Evolutionary conservation across 2,113 vertebrate genomes (phyloP), one percentile per base, ranked within the genome.

Genomic region (Hypomesus transpacificus): DNA sequence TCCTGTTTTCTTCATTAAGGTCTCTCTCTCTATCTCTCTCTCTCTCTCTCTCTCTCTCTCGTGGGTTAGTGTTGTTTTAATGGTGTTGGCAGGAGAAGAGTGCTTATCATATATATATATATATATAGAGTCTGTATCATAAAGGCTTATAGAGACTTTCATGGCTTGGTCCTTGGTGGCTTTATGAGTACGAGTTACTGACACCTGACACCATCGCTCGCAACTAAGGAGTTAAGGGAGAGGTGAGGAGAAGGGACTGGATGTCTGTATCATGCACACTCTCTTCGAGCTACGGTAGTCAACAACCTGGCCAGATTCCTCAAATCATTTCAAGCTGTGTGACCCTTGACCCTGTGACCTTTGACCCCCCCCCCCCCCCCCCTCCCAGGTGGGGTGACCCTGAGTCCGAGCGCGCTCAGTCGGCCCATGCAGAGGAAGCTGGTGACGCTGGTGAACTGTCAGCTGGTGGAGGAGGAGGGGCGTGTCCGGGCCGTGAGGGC

Each of bases 341-440:
- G 59, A 61, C 59, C 1, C 46, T 65, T 65, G 39, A 46, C 16
- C 28, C 17, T 56, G n/a, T 56, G 17, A 56, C 54, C 39, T 7
- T 62, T 60, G 24, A 16, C 31, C 71, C 1, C 52, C 4, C 17
- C 39, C 4, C 26, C 9, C 86, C 31, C 71, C 1, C 52, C 4
- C 17, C 39, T 7, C 26, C 9, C 86, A 96, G 96, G 95, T 81
- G 92, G 94, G 86, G 93, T 91, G 73, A 93, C 92, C 75, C 87
- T 94, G 86, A 95, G 94, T 81, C 93, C 94, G 68, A 94, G 95
- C 69, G 92, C 93, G 17, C 94, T 98, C 85, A 98, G 96, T 85
- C 93, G 96, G 73, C 96, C 96, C 18, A 98, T 98, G 96, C 96
- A 98, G 86, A 94, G 96, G 87, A 98, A 98, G 88, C 91, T 98